Percentiles rank a stretch among this genome's conserved stretches.
Evolutionary conservation across 1,140 invertebrate genomes (phyloP).

Genomic region (Zophobas atratus): DNA sequence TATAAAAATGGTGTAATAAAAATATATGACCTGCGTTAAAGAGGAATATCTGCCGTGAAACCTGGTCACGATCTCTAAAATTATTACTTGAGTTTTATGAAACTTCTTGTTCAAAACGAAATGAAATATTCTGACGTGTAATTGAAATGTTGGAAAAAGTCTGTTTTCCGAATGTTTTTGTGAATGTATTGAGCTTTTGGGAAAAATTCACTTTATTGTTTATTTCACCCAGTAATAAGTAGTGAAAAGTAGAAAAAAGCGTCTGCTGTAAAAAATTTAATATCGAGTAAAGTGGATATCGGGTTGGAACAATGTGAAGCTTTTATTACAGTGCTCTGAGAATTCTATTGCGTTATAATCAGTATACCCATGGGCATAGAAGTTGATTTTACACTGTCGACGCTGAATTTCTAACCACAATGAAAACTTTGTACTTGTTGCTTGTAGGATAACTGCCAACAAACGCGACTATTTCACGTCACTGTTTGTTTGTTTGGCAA

Average conservation of each 20-base stretch:
- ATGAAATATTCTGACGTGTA: conserved; percentile 11
- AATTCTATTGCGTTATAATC: background rate
- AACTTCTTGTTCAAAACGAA: background rate
- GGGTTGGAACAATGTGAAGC: background rate
- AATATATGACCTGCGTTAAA: conserved; percentile 28
- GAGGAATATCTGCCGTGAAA: conserved; percentile 38
- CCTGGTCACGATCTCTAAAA: conserved; percentile 36
- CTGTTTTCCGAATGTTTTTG: background rate
- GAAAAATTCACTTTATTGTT: background rate
- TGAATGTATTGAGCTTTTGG: background rate
- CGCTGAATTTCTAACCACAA: background rate
- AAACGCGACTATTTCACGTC: too few species aligned
- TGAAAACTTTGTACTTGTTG: background rate
- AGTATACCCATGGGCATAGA: background rate
- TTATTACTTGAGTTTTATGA: conserved; percentile 25
- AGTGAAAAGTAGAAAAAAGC: background rate
- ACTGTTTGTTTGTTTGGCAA: too few species aligned
- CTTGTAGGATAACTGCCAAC: too few species aligned
- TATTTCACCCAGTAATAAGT: too few species aligned
- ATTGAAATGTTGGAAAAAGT: conserved; percentile 2
- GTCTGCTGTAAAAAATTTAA: background rate
- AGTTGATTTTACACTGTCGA: background rate
- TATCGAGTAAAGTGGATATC: background rate
- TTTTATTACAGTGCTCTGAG: background rate
- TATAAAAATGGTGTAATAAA: conserved; percentile 34